phyloP scores from a whole-genome alignment of 2,113 vertebrate genomes.

The Lophura nycthemera region DNA sequence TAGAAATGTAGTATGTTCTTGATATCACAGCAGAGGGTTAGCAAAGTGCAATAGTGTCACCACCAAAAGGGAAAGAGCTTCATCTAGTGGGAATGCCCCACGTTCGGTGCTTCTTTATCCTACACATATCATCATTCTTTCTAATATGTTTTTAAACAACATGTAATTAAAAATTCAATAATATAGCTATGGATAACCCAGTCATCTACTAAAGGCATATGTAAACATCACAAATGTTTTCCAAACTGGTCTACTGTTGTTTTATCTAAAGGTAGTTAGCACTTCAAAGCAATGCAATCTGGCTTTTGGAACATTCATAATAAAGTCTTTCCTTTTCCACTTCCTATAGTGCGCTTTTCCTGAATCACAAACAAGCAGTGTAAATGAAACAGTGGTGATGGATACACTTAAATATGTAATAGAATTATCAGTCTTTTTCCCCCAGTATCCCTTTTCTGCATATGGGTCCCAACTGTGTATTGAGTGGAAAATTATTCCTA shows the following conservation, averaged over 20 bases:
- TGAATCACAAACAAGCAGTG: not conserved
- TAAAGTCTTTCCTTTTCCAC: not conserved
- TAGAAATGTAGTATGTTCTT: not conserved
- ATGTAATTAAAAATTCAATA: not conserved
- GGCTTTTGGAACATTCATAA: not conserved
- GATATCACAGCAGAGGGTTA: not conserved
- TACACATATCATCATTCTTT: not conserved
- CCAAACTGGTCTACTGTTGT: not conserved
- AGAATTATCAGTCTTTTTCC: not conserved
- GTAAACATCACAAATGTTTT: not conserved
- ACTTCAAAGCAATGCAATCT: not conserved
- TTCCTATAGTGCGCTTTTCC: not conserved
- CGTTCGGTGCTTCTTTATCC: not conserved
- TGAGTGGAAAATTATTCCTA: slow-evolving; percentile 15
- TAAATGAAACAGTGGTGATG: not conserved
- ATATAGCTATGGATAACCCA: not conserved
- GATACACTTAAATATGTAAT: not conserved
- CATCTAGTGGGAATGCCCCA: not conserved
- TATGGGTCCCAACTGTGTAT: not conserved
- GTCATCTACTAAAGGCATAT: not conserved
- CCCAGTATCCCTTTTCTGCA: not conserved
- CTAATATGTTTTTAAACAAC: not conserved
- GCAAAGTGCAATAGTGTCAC: not conserved
- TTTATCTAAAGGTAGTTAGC: not conserved
- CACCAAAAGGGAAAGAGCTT: not conserved